These are phyloP conservation scores for Oryzias dopingdopingensis DNA, from an alignment of 2,797 vertebrate species.

Conservation along the genomic window DNA sequence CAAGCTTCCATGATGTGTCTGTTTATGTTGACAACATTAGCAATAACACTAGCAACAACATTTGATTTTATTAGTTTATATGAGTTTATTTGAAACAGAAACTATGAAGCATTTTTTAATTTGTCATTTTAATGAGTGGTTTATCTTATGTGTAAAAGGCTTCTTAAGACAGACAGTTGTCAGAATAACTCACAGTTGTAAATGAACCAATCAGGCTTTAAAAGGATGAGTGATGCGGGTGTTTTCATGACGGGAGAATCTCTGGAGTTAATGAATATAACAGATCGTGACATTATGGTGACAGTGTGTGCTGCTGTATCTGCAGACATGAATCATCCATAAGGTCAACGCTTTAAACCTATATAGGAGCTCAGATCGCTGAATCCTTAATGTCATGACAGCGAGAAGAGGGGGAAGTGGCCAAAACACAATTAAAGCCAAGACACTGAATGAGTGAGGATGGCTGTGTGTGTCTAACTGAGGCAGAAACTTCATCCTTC, in stretches of 20 bases:
- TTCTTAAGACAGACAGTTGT: too few relatives aligned
- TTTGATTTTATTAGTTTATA: too few relatives aligned
- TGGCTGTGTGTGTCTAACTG: constrained; percentile 21
- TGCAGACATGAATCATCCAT: constrained; percentile 8
- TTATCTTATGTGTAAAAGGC: neutral
- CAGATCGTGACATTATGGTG: constrained; percentile 4
- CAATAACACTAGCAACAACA: too few relatives aligned
- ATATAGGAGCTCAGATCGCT: constrained; percentile 3
- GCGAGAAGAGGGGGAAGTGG: constrained; percentile 1
- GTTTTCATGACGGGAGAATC: constrained; percentile 2
- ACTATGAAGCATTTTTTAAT: neutral
- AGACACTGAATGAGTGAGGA: constrained; percentile 12
- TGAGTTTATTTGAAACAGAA: too few relatives aligned
- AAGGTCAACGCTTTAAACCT: constrained; percentile 19
- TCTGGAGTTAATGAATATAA: constrained; percentile 13
- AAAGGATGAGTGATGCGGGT: constrained; percentile 3
- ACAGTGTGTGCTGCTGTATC: constrained; percentile 2
- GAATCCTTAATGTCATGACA: constrained; percentile 4
- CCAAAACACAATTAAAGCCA: constrained; percentile 16
- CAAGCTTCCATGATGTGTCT: too few relatives aligned
- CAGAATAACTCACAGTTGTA: too few relatives aligned
- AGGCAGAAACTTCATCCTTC: constrained; percentile 21
- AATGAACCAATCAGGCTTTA: neutral
- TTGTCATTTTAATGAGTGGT: neutral
- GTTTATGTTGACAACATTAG: too few relatives aligned